Base-by-base conservation (phyloP, 2,797 vertebrate species). In the Erethizon dorsatum region DNA sequence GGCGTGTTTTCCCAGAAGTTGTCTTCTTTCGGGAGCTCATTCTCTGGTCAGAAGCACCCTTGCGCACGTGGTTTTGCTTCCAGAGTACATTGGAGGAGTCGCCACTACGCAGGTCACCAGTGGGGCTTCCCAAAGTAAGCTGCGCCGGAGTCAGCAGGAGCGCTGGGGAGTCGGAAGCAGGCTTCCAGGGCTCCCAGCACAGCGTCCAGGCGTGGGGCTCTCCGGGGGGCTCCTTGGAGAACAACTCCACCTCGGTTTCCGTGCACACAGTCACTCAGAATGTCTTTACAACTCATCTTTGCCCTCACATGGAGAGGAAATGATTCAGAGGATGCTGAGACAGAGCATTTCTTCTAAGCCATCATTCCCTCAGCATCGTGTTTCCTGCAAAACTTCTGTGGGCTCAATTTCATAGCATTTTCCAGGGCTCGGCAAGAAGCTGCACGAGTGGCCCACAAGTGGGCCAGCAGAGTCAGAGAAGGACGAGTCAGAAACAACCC, bases 371-470 rank as follows among this genome's bases (percentile, higher is more conserved):
- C 91, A 88, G 83, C 83, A 56, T 90, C 8, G 1, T 90, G 80
- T 83, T 97, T 96, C 91, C 50, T 96, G 94, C 95, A 96, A 97
- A 85, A 57, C 79, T 97, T 75, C 24, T 0, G 75, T 91, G 63
- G 96, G n/a, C 79, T 92, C 71, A 71, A 86, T 95, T 96, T 97
- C 71, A n/a, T 95, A 85, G 88, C 41, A 45, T 97, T 95, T 96
- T 90, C 82, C 14, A 88, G 37, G 50, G 26, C 69, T 96, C 88
- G 80, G 69, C 61, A 88, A 88, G 52, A 91, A 93, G 26, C 26
- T 78, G 88, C 92, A 97, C 0, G 26, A 95, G n/a, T n/a, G n/a
- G n/a, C 47, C 77, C 83, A 85, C 78, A 88, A 88, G 86, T 24
- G 80, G 82, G 47, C 52, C n/a, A 88, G 47, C 31, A 87, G 41